Evolutionary conservation across 2,888 invertebrate species (phyloP).

Genomic region (Tenthredo scrophulariae): DNA sequence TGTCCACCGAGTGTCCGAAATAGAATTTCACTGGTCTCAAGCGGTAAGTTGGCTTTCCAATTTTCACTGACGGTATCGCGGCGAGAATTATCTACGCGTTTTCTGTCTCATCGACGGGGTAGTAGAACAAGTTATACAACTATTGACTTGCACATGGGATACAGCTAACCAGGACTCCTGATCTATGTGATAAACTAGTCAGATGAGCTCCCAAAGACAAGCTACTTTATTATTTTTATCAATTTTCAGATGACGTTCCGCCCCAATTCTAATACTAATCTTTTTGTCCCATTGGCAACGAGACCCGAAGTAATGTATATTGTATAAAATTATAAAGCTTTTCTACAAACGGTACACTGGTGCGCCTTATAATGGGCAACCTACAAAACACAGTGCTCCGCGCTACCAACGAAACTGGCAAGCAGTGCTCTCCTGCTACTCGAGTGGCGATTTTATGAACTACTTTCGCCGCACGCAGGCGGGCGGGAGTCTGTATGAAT

Average conservation of each 20-base stretch:
- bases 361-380: neutral
- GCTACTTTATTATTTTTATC: neutral
- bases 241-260: neutral
- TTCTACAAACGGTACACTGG: neutral
- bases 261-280: neutral
- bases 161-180: neutral
- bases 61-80: neutral
- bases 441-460: neutral
- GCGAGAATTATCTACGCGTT: neutral
- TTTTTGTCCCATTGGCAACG: neutral
- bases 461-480: neutral
- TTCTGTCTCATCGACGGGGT: neutral
- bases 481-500: conserved; percentile 6
- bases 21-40: neutral
- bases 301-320: neutral
- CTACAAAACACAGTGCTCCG: neutral
- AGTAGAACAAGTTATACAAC: neutral
- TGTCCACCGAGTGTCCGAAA: neutral
- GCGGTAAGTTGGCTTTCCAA: neutral
- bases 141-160: neutral
- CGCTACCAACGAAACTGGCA: neutral
- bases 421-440: neutral
- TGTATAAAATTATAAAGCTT: neutral
- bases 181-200: neutral
- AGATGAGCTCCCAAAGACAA: neutral